phyloP scores from a whole-genome alignment of 1,140 invertebrate species.

The Ridgeia piscesae region DNA sequence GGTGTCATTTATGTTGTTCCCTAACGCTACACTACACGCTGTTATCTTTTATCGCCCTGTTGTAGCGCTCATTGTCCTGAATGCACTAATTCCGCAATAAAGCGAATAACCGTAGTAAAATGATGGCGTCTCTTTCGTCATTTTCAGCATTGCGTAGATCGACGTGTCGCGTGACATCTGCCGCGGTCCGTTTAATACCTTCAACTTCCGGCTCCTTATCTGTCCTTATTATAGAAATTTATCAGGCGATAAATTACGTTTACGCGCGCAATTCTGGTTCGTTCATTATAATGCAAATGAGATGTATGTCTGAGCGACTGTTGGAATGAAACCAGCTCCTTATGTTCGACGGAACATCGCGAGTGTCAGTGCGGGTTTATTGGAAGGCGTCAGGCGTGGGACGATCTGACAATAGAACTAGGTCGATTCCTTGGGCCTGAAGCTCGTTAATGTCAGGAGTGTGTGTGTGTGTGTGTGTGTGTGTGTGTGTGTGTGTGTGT shows the following conservation, averaged over 20 bases:
- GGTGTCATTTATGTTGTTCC: not conserved
- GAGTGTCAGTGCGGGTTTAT: not conserved
- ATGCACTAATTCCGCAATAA: not conserved
- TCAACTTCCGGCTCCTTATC: not conserved
- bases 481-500: too few relatives aligned
- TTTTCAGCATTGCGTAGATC: not conserved
- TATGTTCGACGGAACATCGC: not conserved
- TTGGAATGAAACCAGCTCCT: not conserved
- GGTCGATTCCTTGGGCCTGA: too few relatives aligned
- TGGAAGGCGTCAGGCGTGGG: not conserved
- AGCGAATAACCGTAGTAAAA: not conserved
- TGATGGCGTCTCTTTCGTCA: not conserved
- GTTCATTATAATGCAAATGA: not conserved
- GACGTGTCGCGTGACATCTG: not conserved
- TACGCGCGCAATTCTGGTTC: not conserved
- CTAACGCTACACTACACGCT: not conserved
- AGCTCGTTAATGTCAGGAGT: too few relatives aligned
- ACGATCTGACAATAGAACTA: not conserved
- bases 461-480: too few relatives aligned
- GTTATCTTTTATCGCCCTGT: not conserved
- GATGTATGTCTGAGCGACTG: not conserved
- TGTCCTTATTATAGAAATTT: too few relatives aligned
- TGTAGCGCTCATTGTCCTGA: not conserved
- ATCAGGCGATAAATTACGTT: constrained; percentile 6
- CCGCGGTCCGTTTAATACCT: not conserved